Evolutionary conservation across 2,888 invertebrate species (phyloP).

Genomic region (Lasius fuliginosus): DNA sequence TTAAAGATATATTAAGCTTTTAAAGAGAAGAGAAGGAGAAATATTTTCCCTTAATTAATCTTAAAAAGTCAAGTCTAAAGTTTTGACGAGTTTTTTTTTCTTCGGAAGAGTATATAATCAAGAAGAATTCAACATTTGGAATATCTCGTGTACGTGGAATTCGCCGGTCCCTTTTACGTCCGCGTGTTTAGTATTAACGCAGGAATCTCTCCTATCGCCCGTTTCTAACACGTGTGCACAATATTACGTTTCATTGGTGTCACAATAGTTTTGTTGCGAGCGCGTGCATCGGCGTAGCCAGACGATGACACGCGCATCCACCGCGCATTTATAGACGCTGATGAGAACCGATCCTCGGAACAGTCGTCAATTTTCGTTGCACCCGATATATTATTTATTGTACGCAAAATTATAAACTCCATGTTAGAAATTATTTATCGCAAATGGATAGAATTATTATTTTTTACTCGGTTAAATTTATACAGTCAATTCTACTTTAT

Average conservation of each 20-base stretch:
- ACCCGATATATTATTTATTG: background rate
- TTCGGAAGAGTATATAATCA: background rate
- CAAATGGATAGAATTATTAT: background rate
- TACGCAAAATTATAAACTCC: background rate
- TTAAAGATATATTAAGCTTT: background rate
- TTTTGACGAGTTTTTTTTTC: background rate
- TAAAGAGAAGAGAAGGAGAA: background rate
- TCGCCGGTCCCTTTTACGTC: background rate
- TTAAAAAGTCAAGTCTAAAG: background rate
- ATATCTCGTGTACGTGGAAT: background rate
- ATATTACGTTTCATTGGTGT: background rate
- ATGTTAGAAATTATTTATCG: background rate
- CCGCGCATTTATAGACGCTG: conserved; percentile 76
- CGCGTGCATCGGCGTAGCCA: conserved; percentile 72
- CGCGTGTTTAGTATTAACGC: background rate
- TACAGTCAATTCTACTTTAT: background rate
- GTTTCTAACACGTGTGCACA: background rate
- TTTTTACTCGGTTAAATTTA: background rate
- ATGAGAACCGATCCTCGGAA: background rate
- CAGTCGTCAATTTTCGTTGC: background rate
- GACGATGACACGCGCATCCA: conserved; percentile 79
- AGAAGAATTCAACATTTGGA: background rate
- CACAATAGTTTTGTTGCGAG: conserved; percentile 14
- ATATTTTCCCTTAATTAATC: background rate
- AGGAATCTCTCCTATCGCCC: background rate